phyloP scores from a whole-genome alignment of 2,888 invertebrate species.

The Leuctra nigra region DNA sequence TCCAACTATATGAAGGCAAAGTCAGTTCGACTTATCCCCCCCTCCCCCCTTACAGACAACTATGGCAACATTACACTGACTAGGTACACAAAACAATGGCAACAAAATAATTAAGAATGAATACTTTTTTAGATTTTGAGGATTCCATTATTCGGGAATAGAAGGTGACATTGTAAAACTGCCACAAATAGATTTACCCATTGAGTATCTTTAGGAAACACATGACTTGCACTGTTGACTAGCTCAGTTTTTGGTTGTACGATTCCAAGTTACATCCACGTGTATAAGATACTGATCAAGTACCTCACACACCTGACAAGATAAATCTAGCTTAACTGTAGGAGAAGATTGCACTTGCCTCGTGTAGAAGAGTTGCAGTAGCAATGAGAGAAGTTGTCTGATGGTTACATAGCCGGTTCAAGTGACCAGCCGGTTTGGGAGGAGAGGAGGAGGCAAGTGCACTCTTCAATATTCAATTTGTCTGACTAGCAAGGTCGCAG shows the following conservation, averaged over 20 bases:
- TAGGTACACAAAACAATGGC: slow-evolving; percentile 21
- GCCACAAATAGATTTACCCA: slow-evolving; percentile 17
- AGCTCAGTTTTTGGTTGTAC: slow-evolving; percentile 31
- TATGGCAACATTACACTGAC: slow-evolving; percentile 21
- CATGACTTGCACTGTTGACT: slow-evolving; percentile 32
- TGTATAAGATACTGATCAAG: slow-evolving; percentile 26
- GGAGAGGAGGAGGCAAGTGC: slow-evolving; percentile 28
- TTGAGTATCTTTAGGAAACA: slow-evolving; percentile 29
- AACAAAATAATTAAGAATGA: slow-evolving; percentile 21
- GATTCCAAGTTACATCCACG: slow-evolving; percentile 27
- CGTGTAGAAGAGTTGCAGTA: background rate
- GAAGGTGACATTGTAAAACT: slow-evolving; percentile 19
- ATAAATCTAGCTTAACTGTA: slow-evolving; percentile 23
- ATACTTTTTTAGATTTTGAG: slow-evolving; percentile 25
- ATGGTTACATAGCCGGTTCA: background rate
- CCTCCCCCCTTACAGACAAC: slow-evolving; percentile 10
- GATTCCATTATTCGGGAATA: slow-evolving; percentile 23
- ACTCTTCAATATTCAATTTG: slow-evolving; percentile 23
- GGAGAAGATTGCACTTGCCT: slow-evolving; percentile 30
- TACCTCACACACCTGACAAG: slow-evolving; percentile 30
- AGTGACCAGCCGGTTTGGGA: slow-evolving; percentile 17
- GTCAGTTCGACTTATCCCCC: too few species aligned
- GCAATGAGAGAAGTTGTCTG: background rate
- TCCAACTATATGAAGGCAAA: background rate
- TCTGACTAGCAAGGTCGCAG: slow-evolving; percentile 32